Percentiles rank a stretch among this genome's conserved stretches.
These are phyloP conservation scores for Calephelis virginiensis DNA, from an alignment of 1,140 invertebrate species.

Conservation along the genomic window DNA sequence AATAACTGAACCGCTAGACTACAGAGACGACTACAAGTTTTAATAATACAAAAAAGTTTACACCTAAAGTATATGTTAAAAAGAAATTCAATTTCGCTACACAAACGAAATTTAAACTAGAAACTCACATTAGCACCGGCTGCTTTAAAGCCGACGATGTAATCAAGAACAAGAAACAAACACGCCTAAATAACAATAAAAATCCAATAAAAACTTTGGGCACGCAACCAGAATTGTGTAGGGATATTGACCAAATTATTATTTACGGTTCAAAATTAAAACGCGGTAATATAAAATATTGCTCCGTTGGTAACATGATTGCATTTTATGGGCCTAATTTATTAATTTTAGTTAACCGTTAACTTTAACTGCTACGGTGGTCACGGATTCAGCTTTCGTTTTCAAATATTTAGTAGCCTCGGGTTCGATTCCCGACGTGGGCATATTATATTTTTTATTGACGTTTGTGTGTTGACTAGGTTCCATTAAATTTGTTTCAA, in stretches of 20 bases:
- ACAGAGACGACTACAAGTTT: no score
- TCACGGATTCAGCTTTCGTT: no score
- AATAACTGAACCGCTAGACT: no score
- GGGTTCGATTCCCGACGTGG: no score
- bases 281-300: constrained; percentile 62
- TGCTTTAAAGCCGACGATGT: constrained; percentile 72
- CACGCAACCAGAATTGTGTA: constrained; percentile 73
- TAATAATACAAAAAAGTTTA: constrained; percentile 19
- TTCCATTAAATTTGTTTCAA: no score
- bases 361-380: no score
- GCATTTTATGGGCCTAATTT: neutral
- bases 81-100: constrained; percentile 27
- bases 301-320: constrained; percentile 22
- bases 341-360: neutral
- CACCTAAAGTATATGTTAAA: constrained; percentile 20
- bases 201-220: constrained; percentile 76
- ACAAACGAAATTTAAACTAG: constrained; percentile 26
- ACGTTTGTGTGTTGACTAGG: no score
- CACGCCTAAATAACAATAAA: constrained; percentile 78
- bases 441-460: no score
- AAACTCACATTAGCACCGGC: constrained; percentile 75
- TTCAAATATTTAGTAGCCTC: no score
- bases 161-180: constrained; percentile 78
- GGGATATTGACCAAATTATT: constrained; percentile 76
- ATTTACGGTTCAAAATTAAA: constrained; percentile 75